Conservation (phyloP, 2,797 vertebrate species). For the Fistularia tabacaria region DNA sequence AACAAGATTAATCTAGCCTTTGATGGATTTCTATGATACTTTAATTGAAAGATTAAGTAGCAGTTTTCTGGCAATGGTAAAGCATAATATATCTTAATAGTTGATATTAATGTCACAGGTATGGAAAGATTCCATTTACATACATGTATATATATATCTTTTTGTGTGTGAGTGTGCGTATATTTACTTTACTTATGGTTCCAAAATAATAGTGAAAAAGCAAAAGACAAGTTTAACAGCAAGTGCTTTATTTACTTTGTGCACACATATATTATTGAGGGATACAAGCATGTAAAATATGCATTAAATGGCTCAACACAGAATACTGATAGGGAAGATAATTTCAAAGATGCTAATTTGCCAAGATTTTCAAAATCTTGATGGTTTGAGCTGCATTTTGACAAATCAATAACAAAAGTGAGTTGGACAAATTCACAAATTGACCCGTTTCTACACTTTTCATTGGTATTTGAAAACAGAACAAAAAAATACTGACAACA, state of each 20-base stretch:
- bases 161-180: no score
- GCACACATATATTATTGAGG: conserved; percentile 61
- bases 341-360: conserved; percentile 23
- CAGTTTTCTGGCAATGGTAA: no score
- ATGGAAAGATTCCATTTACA: no score
- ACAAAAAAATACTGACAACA: conserved; percentile 19
- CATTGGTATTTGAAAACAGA: conserved; percentile 36
- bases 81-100: no score
- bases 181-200: no score
- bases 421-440: conserved; percentile 25
- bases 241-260: conserved; percentile 73
- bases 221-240: conserved; percentile 24
- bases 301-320: conserved; percentile 61
- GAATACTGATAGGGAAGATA: conserved; percentile 65
- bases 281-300: conserved; percentile 50
- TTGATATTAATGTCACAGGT: no score
- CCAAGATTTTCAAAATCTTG: conserved; percentile 8
- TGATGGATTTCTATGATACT: conserved; percentile 2
- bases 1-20: conserved; percentile 6
- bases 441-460: conserved; percentile 34
- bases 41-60: no score
- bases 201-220: background rate
- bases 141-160: no score
- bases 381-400: conserved; percentile 12
- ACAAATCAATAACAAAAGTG: conserved; percentile 38